Conservation (phyloP, 2,113 vertebrate species). For the Xenotilapia leptura region DNA sequence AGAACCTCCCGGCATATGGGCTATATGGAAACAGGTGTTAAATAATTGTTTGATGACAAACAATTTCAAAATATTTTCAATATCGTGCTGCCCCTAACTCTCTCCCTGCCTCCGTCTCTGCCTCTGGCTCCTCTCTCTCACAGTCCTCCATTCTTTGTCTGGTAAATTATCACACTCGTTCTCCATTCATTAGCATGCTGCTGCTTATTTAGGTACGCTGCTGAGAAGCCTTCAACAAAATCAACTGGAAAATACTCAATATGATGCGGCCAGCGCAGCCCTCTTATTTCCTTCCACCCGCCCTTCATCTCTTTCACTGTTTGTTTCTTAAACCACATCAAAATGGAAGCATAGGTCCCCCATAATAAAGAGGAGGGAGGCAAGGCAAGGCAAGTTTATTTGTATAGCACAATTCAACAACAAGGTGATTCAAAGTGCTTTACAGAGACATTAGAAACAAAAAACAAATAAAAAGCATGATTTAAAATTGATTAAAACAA, state of each 20-base stretch:
- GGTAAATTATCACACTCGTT: conserved; percentile 62
- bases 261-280: conserved; percentile 26
- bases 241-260: conserved; percentile 71
- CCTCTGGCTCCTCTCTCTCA: conserved; percentile 3
- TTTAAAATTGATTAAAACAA: no score
- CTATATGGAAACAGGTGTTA: conserved; percentile 50
- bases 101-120: neutral
- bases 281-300: neutral
- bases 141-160: conserved; percentile 28
- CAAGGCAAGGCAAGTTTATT: no score
- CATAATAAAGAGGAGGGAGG: conserved; percentile 58
- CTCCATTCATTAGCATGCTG: conserved; percentile 70
- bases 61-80: conserved; percentile 53
- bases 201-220: conserved; percentile 66
- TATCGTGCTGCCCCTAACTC: neutral
- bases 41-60: conserved; percentile 66
- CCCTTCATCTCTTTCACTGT: conserved; percentile 23
- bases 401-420: no score
- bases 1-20: conserved; percentile 33
- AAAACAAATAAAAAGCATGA: no score
- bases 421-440: no score
- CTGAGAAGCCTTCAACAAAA: conserved; percentile 66
- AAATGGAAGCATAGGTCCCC: conserved; percentile 55
- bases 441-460: no score
- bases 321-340: conserved; percentile 40